Evolutionary conservation across 2,113 vertebrate genomes (phyloP).

Genomic region (Oryzias melastigma): DNA sequence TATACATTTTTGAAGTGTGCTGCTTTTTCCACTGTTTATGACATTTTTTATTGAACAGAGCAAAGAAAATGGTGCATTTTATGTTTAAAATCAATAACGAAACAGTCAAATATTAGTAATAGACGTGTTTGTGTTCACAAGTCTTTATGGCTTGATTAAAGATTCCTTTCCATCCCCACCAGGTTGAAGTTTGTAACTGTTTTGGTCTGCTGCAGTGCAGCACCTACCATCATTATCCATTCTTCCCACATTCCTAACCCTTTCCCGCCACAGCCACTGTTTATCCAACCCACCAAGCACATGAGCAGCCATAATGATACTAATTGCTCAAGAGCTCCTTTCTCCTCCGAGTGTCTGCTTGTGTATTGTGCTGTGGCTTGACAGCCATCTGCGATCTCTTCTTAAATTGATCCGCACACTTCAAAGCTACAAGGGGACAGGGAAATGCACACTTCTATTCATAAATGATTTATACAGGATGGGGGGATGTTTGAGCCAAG

Average conservation of each 20-base stretch:
- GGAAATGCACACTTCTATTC: slow-evolving; percentile 47
- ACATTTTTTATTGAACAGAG: too few species aligned
- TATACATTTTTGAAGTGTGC: too few species aligned
- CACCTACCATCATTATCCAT: slow-evolving; percentile 44
- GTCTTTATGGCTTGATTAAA: slow-evolving; percentile 1
- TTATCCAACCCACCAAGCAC: slow-evolving; percentile 58
- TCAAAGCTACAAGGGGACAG: slow-evolving; percentile 52
- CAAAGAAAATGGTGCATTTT: too few species aligned
- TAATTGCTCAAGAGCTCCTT: slow-evolving; percentile 64
- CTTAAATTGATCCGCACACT: slow-evolving; percentile 58
- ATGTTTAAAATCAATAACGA: too few species aligned
- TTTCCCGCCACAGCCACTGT: slow-evolving; percentile 45
- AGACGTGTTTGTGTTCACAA: too few species aligned
- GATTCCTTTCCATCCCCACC: slow-evolving; percentile 2
- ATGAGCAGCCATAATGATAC: slow-evolving; percentile 61
- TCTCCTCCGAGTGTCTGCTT: slow-evolving; percentile 57
- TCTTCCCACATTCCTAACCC: slow-evolving; percentile 47
- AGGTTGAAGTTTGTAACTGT: slow-evolving; percentile 3
- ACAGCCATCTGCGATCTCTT: slow-evolving; percentile 57
- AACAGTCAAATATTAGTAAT: too few species aligned
- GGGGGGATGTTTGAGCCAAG: slow-evolving; percentile 35
- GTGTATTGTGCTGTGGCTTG: slow-evolving; percentile 42
- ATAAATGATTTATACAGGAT: slow-evolving; percentile 52
- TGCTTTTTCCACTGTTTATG: too few species aligned
- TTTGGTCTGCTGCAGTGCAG: slow-evolving; percentile 21